These are phyloP conservation scores for Dynastes maya DNA, from an alignment of 2,888 invertebrate genomes.

Conservation along the genomic window DNA sequence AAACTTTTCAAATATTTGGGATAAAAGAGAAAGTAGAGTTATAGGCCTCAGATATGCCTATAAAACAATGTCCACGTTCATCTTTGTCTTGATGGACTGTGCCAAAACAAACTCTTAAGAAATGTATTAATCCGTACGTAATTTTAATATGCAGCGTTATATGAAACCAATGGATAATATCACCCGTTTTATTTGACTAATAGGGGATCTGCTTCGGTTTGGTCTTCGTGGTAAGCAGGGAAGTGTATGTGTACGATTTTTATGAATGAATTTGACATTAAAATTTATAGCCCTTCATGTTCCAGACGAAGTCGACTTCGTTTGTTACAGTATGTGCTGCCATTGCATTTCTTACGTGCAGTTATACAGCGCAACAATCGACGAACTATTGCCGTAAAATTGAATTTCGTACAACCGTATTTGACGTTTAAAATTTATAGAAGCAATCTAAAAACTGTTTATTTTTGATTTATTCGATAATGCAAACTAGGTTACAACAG, in stretches of 20 bases:
- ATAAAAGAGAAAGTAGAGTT: too few relatives aligned
- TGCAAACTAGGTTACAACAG: slow-evolving; percentile 46
- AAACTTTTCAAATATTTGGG: too few relatives aligned
- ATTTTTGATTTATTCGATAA: slow-evolving; percentile 44
- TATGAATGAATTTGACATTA: slow-evolving; percentile 14
- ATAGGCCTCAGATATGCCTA: too few relatives aligned
- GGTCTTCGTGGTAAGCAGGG: not conserved
- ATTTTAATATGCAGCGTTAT: too few relatives aligned
- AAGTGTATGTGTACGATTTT: not conserved
- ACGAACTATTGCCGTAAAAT: slow-evolving; percentile 6
- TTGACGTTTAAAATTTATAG: slow-evolving; percentile 35
- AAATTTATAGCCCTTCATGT: not conserved
- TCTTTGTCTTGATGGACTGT: too few relatives aligned
- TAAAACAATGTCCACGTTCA: too few relatives aligned
- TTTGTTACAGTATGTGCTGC: not conserved
- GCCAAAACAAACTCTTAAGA: too few relatives aligned
- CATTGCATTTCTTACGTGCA: slow-evolving; percentile 3
- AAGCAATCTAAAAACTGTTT: slow-evolving; percentile 32
- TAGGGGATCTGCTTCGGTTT: too few relatives aligned
- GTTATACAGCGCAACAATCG: not conserved
- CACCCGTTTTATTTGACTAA: too few relatives aligned
- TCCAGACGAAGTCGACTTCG: not conserved
- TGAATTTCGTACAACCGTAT: slow-evolving; percentile 26
- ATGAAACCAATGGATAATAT: too few relatives aligned
- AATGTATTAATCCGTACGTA: too few relatives aligned